Evolutionary conservation across 1,140 invertebrate species (phyloP).

Genomic region (Asobara japonica): DNA sequence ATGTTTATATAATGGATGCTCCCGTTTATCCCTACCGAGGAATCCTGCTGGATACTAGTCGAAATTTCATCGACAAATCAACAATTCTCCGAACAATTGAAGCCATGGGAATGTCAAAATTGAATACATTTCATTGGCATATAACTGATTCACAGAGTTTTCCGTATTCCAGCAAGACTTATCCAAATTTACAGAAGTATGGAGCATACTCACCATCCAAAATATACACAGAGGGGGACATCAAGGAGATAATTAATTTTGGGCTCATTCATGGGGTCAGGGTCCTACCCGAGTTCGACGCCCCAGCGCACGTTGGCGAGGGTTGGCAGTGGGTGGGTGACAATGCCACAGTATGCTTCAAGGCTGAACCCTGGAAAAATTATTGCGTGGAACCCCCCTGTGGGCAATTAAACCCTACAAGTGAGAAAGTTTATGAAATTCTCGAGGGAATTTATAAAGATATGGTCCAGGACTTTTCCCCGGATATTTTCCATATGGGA

Average conservation of each 20-base stretch:
- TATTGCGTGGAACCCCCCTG: constrained; percentile 89
- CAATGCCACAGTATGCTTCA: constrained; percentile 66
- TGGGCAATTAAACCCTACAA: constrained; percentile 84
- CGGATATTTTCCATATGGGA: constrained; percentile 89
- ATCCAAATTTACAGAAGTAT: constrained; percentile 75
- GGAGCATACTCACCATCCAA: constrained; percentile 78
- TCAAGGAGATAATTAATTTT: constrained; percentile 74
- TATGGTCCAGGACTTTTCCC: constrained; percentile 74
- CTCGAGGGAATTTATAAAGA: constrained; percentile 77
- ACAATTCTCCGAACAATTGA: constrained; percentile 80
- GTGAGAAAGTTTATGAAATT: constrained; percentile 77
- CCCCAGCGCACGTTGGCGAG: constrained; percentile 87
- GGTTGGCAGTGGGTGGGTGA: constrained; percentile 80
- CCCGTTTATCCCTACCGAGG: constrained; percentile 82
- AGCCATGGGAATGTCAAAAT: constrained; percentile 82
- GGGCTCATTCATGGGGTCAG: constrained; percentile 78
- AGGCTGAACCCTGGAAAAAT: constrained; percentile 78
- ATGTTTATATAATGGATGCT: constrained; percentile 73
- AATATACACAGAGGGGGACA: constrained; percentile 69
- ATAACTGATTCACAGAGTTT: constrained; percentile 91
- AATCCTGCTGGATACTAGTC: constrained; percentile 79
- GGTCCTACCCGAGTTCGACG: constrained; percentile 86
- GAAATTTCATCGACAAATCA: constrained; percentile 77
- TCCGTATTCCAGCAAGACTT: constrained; percentile 76
- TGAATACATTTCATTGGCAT: constrained; percentile 91